Evolutionary conservation across 2,113 vertebrate genomes (phyloP), one percentile per base, ranked within the genome.

Genomic region (Halcyon senegalensis): DNA sequence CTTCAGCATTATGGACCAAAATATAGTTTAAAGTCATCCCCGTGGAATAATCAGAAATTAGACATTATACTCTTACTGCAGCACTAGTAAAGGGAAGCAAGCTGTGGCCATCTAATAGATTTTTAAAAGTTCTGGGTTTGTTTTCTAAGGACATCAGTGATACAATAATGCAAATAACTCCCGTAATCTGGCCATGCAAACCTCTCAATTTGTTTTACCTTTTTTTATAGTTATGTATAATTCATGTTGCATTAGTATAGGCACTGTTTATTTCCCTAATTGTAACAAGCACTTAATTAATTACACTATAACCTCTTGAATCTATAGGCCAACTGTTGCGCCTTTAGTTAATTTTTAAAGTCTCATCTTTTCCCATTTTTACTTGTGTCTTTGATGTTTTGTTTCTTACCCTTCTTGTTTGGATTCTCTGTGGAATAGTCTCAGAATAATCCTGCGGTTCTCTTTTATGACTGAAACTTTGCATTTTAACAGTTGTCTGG

Each of bases 401-500:
- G 98, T 98, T 99, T 98, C 98, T 98, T 97, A 98, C 97, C 97
- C 97, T 98, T 98, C 97, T 98, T 97, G 95, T 98, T 98, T 96
- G 96, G 96, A 90, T 97, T 97, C 98, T 99, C 98, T 62, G 85
- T 95, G 98, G 98, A 98, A 98, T 98, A 98, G 94, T 97, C 94
- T 97, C 96, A 97, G 98, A 99, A 99, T 99, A 98, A 98, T 98
- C 98, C 97, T 95, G 91, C 98, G 97, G 94, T 98, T 99, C 98
- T 98, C 98, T 99, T 99, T 99, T 98, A 99, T 98, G 98, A 97
- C 92, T 95, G 98, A 98, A 99, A 99, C 98, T 99, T 99, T 99
- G 98, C 98, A 99, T 99, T 99, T 99, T 99, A 99, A 99, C 98
- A 98, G 98, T 99, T 98, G 98, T 99, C 99, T 99, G 94, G 98